phyloP scores from a whole-genome alignment of 1,140 invertebrate species.

The Trichonephila inaurata region DNA sequence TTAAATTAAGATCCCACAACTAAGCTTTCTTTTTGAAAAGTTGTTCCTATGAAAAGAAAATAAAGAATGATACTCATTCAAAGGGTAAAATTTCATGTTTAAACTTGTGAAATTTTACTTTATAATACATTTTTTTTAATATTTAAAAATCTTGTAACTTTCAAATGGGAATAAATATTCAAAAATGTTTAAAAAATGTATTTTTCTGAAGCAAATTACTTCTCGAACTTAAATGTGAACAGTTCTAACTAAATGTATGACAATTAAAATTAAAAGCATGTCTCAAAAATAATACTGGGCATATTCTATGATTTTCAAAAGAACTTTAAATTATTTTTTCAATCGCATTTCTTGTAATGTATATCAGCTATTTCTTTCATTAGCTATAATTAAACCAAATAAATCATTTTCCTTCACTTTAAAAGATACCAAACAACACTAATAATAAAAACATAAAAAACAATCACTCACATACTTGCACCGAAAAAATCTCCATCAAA shows the following conservation, averaged over 20 bases:
- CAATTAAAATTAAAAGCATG: background rate
- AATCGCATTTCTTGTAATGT: background rate
- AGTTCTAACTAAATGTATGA: background rate
- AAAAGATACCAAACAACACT: background rate
- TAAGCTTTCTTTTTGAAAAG: no score
- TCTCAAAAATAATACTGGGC: no score
- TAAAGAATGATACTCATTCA: no score
- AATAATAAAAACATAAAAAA: background rate
- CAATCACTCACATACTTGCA: background rate
- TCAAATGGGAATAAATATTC: no score
- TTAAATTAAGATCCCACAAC: no score
- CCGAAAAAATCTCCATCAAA: conserved; percentile 40
- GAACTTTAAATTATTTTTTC: no score
- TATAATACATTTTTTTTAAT: no score
- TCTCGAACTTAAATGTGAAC: background rate
- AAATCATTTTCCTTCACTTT: conserved; percentile 43
- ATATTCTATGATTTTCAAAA: no score
- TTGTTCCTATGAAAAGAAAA: no score
- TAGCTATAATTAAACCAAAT: conserved; percentile 55
- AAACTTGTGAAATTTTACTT: no score
- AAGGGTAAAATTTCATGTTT: no score
- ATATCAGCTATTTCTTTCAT: background rate
- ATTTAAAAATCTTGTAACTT: no score
- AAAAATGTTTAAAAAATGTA: background rate
- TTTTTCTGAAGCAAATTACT: background rate